Percentiles rank a stretch among this genome's conserved stretches.
Conservation (phyloP, 2,113 vertebrate genomes). For the Rissa tridactyla region DNA sequence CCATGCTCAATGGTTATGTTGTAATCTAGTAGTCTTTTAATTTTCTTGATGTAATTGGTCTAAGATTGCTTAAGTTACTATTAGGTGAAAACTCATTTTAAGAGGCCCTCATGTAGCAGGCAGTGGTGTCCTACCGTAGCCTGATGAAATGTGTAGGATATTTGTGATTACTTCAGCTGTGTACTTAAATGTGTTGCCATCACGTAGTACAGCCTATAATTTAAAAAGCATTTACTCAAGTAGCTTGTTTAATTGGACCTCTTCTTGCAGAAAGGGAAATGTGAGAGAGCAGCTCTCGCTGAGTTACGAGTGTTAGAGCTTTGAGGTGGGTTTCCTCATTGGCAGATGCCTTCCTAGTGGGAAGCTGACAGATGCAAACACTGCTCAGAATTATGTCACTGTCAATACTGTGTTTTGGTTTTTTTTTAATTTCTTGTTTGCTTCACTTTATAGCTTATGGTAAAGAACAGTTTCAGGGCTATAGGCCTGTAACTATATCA, state of each 20-base stretch:
- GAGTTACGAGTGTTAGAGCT: fast-evolving
- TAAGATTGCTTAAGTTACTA: not conserved
- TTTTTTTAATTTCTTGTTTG: not conserved
- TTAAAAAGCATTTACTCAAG: not conserved
- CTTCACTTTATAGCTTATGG: not conserved
- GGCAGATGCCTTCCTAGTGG: not conserved
- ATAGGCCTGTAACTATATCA: not conserved
- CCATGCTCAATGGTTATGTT: not conserved
- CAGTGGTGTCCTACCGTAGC: not conserved
- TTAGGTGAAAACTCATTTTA: not conserved
- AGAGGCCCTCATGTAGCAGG: not conserved
- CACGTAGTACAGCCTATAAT: not conserved
- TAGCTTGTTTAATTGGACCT: not conserved
- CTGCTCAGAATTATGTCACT: not conserved
- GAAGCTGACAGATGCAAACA: not conserved
- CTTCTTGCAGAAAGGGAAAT: not conserved
- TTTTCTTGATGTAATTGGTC: not conserved
- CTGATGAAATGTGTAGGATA: not conserved
- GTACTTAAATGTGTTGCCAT: not conserved
- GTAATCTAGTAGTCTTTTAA: not conserved
- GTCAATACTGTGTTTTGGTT: too few relatives aligned
- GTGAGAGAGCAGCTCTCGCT: not conserved
- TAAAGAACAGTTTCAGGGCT: not conserved
- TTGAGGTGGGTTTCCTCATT: not conserved
- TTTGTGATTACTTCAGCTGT: not conserved